Conservation (phyloP, 2,797 vertebrate genomes). For the Enoplosus armatus region DNA sequence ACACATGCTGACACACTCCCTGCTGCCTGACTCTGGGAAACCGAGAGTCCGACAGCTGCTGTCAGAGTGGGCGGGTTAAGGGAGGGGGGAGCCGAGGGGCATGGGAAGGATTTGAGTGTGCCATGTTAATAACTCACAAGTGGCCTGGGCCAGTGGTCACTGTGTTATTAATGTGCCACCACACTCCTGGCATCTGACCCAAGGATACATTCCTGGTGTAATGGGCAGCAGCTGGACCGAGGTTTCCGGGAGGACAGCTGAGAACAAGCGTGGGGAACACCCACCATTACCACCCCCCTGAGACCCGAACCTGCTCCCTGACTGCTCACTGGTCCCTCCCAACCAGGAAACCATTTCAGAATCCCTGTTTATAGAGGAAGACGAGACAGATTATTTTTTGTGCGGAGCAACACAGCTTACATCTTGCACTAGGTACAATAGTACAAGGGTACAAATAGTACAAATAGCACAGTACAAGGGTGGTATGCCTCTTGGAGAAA, state of each 20-base stretch:
- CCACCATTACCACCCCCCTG: conserved; percentile 63
- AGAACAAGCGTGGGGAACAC: conserved; percentile 77
- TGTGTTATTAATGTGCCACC: conserved; percentile 84
- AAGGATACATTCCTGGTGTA: conserved; percentile 87
- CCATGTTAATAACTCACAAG: conserved; percentile 87
- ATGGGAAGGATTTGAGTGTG: conserved; percentile 81
- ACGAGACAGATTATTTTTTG: conserved; percentile 35
- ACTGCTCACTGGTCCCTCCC: conserved; percentile 31
- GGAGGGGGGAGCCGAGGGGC: conserved; percentile 58
- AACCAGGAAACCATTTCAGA: conserved; percentile 58
- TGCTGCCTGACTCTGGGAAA: conserved; percentile 75
- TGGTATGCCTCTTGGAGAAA: not conserved
- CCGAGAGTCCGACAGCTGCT: conserved; percentile 78
- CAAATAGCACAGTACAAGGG: conserved; percentile 10
- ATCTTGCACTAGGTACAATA: conserved; percentile 23
- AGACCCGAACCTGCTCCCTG: conserved; percentile 44
- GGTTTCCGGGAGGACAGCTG: conserved; percentile 88
- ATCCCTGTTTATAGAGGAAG: conserved; percentile 31
- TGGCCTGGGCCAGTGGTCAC: conserved; percentile 78
- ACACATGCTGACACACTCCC: conserved; percentile 69
- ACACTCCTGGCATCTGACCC: conserved; percentile 82
- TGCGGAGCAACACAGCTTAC: conserved; percentile 10
- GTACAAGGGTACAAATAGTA: too few species aligned
- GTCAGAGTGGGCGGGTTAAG: conserved; percentile 53
- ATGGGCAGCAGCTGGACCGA: conserved; percentile 85